These are phyloP conservation scores for Dreissena polymorpha DNA, from an alignment of 1,140 invertebrate species.

Conservation along the genomic window DNA sequence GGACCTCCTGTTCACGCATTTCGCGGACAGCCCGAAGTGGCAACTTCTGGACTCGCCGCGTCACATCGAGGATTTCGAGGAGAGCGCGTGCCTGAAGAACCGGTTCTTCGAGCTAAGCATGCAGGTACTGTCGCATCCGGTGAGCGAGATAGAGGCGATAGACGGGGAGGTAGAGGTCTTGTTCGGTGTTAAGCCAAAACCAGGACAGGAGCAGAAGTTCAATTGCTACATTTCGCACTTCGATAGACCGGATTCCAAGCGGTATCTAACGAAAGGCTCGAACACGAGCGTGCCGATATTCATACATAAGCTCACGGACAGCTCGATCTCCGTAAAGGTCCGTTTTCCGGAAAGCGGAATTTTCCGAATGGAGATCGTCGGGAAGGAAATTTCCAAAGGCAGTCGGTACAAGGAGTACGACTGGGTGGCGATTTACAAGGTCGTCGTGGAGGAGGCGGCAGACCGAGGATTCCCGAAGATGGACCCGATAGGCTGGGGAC, in stretches of 20 bases:
- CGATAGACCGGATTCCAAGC: slow-evolving; percentile 52
- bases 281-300: slow-evolving; percentile 61
- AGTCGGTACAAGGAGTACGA: slow-evolving; percentile 60
- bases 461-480: slow-evolving; percentile 56
- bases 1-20: slow-evolving; percentile 80
- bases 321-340: slow-evolving; percentile 57
- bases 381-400: slow-evolving; percentile 27
- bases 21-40: slow-evolving; percentile 75
- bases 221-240: slow-evolving; percentile 61
- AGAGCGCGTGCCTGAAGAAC: slow-evolving; percentile 60
- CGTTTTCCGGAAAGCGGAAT: slow-evolving; percentile 60
- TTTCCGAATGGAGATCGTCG: slow-evolving; percentile 64
- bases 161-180: slow-evolving; percentile 57
- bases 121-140: slow-evolving; percentile 56
- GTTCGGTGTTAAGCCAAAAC: slow-evolving; percentile 57
- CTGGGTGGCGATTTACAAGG: slow-evolving; percentile 65
- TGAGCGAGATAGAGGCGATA: slow-evolving; percentile 55
- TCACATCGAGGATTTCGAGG: slow-evolving; percentile 58
- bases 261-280: slow-evolving; percentile 50
- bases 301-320: slow-evolving; percentile 59
- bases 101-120: slow-evolving; percentile 65
- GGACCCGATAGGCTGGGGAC: slow-evolving; percentile 64
- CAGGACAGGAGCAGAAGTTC: slow-evolving; percentile 50
- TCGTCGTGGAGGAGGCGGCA: slow-evolving; percentile 56
- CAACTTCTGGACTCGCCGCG: slow-evolving; percentile 60